These are phyloP conservation scores for Campylomormyrus numenius DNA, from an alignment of 2,113 vertebrate genomes.

Conservation along the genomic window DNA sequence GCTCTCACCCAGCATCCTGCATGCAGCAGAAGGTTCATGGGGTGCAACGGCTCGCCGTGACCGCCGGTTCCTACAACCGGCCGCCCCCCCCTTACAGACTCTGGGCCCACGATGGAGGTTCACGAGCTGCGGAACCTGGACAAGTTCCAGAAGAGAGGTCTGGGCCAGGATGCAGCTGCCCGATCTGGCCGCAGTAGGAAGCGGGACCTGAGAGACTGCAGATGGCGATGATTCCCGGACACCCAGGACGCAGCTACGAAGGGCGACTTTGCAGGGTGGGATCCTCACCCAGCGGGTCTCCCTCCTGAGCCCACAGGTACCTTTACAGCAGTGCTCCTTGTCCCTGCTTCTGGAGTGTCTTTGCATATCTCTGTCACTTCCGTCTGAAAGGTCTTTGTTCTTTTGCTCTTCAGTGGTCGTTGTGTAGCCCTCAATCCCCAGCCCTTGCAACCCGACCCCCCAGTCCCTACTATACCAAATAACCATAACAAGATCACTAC, in stretches of 20 bases:
- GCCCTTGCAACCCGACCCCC: not conserved
- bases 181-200: constrained; percentile 40
- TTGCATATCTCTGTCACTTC: not conserved
- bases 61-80: constrained; percentile 23
- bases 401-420: not conserved
- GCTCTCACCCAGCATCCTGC: no score
- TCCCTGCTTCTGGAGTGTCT: not conserved
- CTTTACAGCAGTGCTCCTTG: not conserved
- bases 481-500: not conserved
- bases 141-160: constrained; percentile 47
- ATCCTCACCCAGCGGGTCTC: not conserved
- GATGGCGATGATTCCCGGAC: constrained; percentile 46
- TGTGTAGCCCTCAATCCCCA: not conserved
- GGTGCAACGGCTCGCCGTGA: constrained; percentile 10
- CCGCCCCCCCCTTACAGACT: constrained; percentile 24
- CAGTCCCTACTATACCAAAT: not conserved
- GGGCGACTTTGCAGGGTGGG: not conserved
- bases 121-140: constrained; percentile 52
- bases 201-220: constrained; percentile 45
- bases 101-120: constrained; percentile 47
- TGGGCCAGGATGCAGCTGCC: constrained; percentile 43
- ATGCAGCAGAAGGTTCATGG: not conserved
- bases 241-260: constrained; percentile 31
- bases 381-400: not conserved
- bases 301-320: not conserved